Conservation (phyloP, 2,113 vertebrate species). For the Lipophrys pholis region DNA sequence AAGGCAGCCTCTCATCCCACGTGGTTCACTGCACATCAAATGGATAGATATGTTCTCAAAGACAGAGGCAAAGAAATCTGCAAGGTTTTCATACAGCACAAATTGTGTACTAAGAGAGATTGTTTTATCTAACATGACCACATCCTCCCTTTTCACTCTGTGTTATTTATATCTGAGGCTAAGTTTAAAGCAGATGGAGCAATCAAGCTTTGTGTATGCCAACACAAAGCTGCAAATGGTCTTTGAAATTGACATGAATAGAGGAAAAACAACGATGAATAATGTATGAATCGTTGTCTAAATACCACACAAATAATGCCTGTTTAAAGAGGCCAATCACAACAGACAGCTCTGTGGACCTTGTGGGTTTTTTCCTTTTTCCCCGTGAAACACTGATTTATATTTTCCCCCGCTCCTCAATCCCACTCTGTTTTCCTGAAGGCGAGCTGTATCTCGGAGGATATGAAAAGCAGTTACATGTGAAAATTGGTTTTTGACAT, state of each 20-base stretch:
- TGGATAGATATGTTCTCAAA: conserved; percentile 39
- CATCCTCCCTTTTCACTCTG: conserved; percentile 13
- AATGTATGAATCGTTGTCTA: conserved; percentile 14
- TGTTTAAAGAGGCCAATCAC: conserved; percentile 29
- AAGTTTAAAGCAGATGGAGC: conserved; percentile 8
- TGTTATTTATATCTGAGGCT: background rate
- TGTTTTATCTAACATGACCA: background rate
- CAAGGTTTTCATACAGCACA: background rate
- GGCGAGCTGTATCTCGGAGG: conserved; percentile 18
- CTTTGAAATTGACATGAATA: conserved; percentile 2
- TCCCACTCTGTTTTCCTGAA: conserved; percentile 32
- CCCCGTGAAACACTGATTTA: background rate
- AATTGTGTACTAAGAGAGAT: conserved; percentile 12
- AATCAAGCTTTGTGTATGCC: background rate
- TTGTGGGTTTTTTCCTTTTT: background rate
- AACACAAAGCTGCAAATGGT: conserved; percentile 2
- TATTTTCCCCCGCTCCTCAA: conserved; percentile 8
- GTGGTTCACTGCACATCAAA: conserved; percentile 31
- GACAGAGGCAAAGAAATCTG: conserved; percentile 24
- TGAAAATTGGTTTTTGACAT: conserved; percentile 50
- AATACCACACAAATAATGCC: conserved; percentile 16
- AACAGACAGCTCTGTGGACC: conserved; percentile 18
- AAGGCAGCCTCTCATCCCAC: conserved; percentile 19
- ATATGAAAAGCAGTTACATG: conserved; percentile 40
- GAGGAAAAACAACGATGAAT: conserved; percentile 15